Percentiles rank a stretch among this genome's conserved stretches.
Conservation (phyloP, 2,888 invertebrate genomes). For the Scaptomyza flava region DNA sequence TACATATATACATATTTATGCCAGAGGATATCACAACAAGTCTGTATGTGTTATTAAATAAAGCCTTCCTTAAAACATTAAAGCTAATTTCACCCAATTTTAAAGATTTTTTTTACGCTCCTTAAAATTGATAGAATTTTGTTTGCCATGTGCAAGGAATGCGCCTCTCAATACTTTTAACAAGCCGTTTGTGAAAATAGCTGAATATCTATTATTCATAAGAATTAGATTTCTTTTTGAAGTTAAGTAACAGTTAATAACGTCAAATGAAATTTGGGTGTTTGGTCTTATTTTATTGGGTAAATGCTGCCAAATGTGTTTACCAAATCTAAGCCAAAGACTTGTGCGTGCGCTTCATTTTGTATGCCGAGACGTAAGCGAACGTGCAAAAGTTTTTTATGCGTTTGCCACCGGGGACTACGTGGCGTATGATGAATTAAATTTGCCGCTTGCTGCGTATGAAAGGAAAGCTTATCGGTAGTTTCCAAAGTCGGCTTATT, state of each 20-base stretch:
- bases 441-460: slow-evolving; percentile 28
- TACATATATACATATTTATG: too few species aligned
- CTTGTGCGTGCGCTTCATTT: slow-evolving; percentile 58
- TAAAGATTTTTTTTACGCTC: too few species aligned
- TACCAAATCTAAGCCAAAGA: slow-evolving; percentile 64
- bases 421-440: slow-evolving; percentile 68
- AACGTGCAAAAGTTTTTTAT: slow-evolving; percentile 50
- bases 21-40: too few species aligned
- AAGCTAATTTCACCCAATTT: too few species aligned
- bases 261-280: slow-evolving; percentile 28
- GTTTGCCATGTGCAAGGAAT: too few species aligned
- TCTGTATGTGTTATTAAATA: too few species aligned
- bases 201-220: neutral
- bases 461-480: slow-evolving; percentile 10
- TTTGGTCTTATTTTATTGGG: slow-evolving; percentile 17
- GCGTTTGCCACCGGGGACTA: slow-evolving; percentile 31
- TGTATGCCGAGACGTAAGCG: slow-evolving; percentile 57
- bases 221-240: neutral
- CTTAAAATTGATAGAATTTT: too few species aligned
- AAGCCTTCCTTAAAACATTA: too few species aligned
- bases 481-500: slow-evolving; percentile 20
- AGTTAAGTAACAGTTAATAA: slow-evolving; percentile 5
- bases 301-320: slow-evolving; percentile 39
- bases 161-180: too few species aligned
- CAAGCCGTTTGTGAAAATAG: neutral